Evolutionary conservation across 2,113 vertebrate species (phyloP), one percentile per base, ranked within the genome.

Genomic region (Syrrhaptes paradoxus): DNA sequence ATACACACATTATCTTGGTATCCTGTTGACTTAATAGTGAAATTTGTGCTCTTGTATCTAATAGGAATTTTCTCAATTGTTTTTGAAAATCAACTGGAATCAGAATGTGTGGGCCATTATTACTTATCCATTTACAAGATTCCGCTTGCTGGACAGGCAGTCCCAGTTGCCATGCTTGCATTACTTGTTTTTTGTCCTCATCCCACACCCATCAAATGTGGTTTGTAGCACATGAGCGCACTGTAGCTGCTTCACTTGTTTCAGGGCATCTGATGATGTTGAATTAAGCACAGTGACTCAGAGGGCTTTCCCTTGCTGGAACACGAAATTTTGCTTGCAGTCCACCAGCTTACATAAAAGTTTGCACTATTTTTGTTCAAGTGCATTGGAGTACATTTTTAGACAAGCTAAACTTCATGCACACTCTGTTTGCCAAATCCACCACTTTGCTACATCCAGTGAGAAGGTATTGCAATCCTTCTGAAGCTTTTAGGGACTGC

Each of bases 331-430:
- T 97, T 89, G 85, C 36, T 91, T 66, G 55, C 41, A 45, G 61
- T 85, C 66, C 63, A 71, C 85, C 84, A 79, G 43, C 59, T 95
- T 95, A 95, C 1, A 1, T 91, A 87, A 94, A 96, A 92, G 67
- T 89, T 73, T 48, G 62, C 68, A 83, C 78, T 96, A 85, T 94
- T 95, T 94, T 89, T 93, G 78, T 84, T 80, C 58, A 68, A 77
- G 72, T 57, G 87, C 52, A 70, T 85, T 81, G 61, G 59, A 5
- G 16, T 89, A 68, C 36, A 75, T 87, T 94, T 96, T 95, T 87
- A 91, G 73, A 74, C n/a, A 61, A 57, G 28, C 36, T 95, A 85
- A 85, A 91, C 74, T 85, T 89, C 49, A n/a, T 93, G 54, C 28
- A 32, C 58, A 85, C 36, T 75, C 45, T 0, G 2, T 87, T 81